A percentile compares a stretch with the other conserved stretches of the same genome.
Conservation (phyloP, 2,888 invertebrate genomes). For the Nasonovia ribisnigri region DNA sequence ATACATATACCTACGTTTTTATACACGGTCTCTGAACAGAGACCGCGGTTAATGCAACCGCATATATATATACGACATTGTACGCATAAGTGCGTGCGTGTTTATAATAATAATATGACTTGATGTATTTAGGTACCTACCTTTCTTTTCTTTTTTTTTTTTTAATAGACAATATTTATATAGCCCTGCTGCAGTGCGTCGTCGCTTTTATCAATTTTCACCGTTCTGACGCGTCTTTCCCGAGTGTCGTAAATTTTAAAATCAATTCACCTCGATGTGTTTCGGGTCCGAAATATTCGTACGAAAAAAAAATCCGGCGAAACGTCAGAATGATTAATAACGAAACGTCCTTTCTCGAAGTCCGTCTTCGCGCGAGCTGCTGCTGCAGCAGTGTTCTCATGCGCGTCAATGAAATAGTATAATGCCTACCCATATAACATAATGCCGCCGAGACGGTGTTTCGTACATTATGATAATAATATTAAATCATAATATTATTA, state of each 20-base stretch:
- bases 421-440: not conserved
- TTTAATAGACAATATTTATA: not conserved
- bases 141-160: too few species aligned
- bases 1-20: too few species aligned
- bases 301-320: not conserved
- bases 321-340: constrained; percentile 49
- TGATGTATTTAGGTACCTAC: too few species aligned
- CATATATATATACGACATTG: not conserved
- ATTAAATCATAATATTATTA: not conserved
- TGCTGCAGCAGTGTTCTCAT: not conserved
- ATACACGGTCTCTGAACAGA: not conserved
- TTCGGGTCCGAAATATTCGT: too few species aligned
- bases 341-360: not conserved
- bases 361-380: not conserved
- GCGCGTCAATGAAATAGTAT: constrained; percentile 11
- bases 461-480: not conserved
- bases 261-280: constrained; percentile 21
- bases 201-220: constrained; percentile 3
- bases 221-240: not conserved
- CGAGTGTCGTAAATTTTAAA: constrained; percentile 40
- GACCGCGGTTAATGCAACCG: not conserved
- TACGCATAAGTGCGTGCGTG: not conserved
- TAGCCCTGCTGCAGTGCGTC: not conserved
- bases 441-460: not conserved
- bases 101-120: not conserved